Percentiles rank a stretch among this genome's conserved stretches.
These are phyloP conservation scores for Holothuria leucospilota DNA, from an alignment of 53 echinoderm and acorn worm genomes.

Conservation along the genomic window DNA sequence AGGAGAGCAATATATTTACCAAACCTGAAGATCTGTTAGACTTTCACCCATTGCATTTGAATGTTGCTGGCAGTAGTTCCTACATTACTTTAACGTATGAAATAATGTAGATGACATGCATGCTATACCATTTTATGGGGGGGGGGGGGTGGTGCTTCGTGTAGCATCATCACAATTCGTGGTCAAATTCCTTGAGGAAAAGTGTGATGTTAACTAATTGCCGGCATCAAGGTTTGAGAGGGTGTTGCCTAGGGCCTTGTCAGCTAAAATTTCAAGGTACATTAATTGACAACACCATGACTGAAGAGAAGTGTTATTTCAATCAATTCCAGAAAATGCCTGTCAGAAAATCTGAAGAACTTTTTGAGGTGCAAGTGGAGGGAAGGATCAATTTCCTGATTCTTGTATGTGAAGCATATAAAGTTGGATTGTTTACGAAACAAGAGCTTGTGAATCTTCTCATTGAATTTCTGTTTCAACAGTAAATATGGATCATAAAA, in stretches of 20 bases:
- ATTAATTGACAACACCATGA: too few relatives aligned
- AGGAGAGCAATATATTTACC: constrained; percentile 7
- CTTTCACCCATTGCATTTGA: constrained; percentile 52
- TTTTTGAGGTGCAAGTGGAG: not conserved
- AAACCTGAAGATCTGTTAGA: constrained; percentile 27
- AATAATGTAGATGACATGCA: not conserved
- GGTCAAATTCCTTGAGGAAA: too few relatives aligned
- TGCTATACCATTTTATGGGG: too few relatives aligned
- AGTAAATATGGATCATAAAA: not conserved
- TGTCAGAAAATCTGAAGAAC: too few relatives aligned
- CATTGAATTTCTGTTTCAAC: not conserved
- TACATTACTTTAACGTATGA: constrained; percentile 7
- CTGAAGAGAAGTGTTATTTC: too few relatives aligned
- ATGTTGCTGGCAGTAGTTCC: not conserved
- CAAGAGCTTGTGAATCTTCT: not conserved
- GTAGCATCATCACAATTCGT: too few relatives aligned
- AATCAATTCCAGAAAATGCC: too few relatives aligned
- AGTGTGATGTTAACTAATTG: too few relatives aligned
- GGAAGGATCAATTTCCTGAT: constrained; percentile 8
- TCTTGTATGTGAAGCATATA: constrained; percentile 23
- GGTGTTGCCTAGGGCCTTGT: too few relatives aligned
- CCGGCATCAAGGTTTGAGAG: too few relatives aligned
- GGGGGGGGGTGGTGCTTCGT: too few relatives aligned
- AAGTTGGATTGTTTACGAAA: not conserved
- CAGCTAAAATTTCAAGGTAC: too few relatives aligned